phyloP scores from a whole-genome alignment of 2,797 vertebrate species.

The Zenarchopterus dispar region DNA sequence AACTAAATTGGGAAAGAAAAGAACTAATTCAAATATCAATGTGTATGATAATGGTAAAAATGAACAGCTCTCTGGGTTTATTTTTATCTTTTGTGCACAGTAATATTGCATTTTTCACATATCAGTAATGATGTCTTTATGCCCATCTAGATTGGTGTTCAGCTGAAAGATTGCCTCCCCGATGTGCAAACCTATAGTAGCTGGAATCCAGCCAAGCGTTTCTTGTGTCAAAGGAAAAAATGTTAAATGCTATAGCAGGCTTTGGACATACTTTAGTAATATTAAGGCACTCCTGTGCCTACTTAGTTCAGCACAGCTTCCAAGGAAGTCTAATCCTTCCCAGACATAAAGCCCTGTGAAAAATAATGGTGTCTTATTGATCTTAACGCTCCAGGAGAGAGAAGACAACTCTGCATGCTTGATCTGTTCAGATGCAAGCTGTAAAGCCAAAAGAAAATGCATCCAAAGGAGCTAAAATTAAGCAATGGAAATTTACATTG shows the following conservation, averaged over 20 bases:
- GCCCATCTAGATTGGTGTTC: constrained; percentile 36
- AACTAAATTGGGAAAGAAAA: constrained; percentile 14
- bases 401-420: constrained; percentile 34
- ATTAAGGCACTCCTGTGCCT: constrained; percentile 50
- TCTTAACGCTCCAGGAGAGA: constrained; percentile 46
- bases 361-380: constrained; percentile 63
- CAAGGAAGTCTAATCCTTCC: constrained; percentile 54
- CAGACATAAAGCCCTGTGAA: constrained; percentile 54
- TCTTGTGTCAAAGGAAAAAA: constrained; percentile 41
- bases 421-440: constrained; percentile 44
- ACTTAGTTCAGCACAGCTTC: constrained; percentile 42
- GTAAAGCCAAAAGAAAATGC: constrained; percentile 38
- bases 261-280: constrained; percentile 37
- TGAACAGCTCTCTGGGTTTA: constrained; percentile 20
- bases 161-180: constrained; percentile 32
- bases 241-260: constrained; percentile 47
- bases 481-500: constrained; percentile 54
- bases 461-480: constrained; percentile 40
- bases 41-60: constrained; percentile 2
- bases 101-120: constrained; percentile 45
- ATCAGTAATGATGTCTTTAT: constrained; percentile 40
- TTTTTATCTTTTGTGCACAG: constrained; percentile 28
- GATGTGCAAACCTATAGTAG: constrained; percentile 33
- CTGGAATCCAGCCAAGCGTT: constrained; percentile 43
- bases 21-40: constrained; percentile 16